Evolutionary conservation across 1,140 invertebrate genomes (phyloP).

Genomic region (Carcinoscorpius rotundicauda): DNA sequence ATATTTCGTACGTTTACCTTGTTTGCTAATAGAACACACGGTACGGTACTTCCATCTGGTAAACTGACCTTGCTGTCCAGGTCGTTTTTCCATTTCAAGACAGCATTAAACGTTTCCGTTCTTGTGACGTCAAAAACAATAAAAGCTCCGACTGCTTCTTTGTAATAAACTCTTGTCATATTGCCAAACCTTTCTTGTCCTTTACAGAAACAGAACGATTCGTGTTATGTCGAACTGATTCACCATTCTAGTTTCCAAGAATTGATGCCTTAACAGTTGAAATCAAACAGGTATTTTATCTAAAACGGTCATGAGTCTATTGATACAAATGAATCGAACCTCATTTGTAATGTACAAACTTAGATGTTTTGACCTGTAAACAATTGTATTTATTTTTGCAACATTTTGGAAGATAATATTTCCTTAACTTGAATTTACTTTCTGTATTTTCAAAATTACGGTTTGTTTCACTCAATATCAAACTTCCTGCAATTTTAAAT

Average conservation of each 20-base stretch:
- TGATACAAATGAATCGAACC: no score
- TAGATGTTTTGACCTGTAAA: no score
- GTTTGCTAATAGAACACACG: conserved; percentile 91
- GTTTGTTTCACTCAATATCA: no score
- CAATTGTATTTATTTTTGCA: no score
- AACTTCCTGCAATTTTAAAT: no score
- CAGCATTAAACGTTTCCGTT: conserved; percentile 84
- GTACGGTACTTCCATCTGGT: conserved; percentile 83
- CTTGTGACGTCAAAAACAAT: conserved; percentile 95
- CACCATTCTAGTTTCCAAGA: neutral
- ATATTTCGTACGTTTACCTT: conserved; percentile 49
- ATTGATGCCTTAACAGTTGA: neutral
- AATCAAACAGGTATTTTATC: neutral
- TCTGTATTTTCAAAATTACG: no score
- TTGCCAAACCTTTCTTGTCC: conserved; percentile 96
- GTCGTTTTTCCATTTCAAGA: conserved; percentile 94
- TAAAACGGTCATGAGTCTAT: no score
- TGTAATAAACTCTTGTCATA: conserved; percentile 99
- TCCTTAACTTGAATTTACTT: no score
- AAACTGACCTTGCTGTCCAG: conserved; percentile 93
- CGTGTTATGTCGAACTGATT: no score
- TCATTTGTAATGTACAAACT: no score
- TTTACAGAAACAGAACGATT: conserved; percentile 23
- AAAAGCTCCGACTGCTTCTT: conserved; percentile 97
- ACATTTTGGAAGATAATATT: no score